Percentiles rank a stretch among this genome's conserved stretches.
Conservation (phyloP, 2,797 vertebrate species). For the Bovichtus variegatus region DNA sequence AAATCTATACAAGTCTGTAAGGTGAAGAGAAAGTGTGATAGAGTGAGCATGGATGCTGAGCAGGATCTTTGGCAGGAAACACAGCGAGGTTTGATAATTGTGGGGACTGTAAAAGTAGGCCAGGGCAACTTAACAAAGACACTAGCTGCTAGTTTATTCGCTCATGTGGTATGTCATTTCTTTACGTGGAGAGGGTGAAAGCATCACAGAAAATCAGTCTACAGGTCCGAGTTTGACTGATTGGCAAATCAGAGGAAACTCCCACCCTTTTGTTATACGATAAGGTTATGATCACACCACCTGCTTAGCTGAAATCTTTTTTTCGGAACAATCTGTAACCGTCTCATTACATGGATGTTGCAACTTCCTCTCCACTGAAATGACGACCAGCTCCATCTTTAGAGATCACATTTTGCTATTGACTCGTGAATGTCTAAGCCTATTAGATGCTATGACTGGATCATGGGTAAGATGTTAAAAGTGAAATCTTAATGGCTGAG, state of each 20-base stretch:
- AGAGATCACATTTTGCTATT: conserved; percentile 3
- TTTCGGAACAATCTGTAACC: conserved; percentile 35
- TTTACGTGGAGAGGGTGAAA: neutral
- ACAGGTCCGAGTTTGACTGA: neutral
- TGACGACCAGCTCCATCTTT: neutral
- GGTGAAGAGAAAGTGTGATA: conserved; percentile 5
- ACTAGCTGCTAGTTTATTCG: conserved; percentile 1
- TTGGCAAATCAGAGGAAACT: conserved; percentile 11
- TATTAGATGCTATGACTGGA: conserved; percentile 17
- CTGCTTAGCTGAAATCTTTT: neutral
- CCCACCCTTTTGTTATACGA: neutral
- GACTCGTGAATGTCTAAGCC: neutral
- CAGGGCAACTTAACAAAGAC: conserved; percentile 24
- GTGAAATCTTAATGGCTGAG: conserved; percentile 41
- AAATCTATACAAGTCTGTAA: conserved; percentile 27
- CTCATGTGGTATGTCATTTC: conserved; percentile 33
- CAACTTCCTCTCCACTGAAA: conserved; percentile 39
- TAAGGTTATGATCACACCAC: neutral
- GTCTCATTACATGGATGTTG: neutral
- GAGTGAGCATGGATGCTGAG: neutral
- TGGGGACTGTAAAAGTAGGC: conserved; percentile 33
- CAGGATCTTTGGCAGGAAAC: conserved; percentile 35
- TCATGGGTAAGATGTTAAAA: conserved; percentile 7
- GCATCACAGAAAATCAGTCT: neutral
- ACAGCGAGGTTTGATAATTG: conserved; percentile 22